Percentiles rank a stretch among this genome's conserved stretches.
phyloP scores from a whole-genome alignment of 2,113 vertebrate genomes.

The Periophthalmodon schlosseri region DNA sequence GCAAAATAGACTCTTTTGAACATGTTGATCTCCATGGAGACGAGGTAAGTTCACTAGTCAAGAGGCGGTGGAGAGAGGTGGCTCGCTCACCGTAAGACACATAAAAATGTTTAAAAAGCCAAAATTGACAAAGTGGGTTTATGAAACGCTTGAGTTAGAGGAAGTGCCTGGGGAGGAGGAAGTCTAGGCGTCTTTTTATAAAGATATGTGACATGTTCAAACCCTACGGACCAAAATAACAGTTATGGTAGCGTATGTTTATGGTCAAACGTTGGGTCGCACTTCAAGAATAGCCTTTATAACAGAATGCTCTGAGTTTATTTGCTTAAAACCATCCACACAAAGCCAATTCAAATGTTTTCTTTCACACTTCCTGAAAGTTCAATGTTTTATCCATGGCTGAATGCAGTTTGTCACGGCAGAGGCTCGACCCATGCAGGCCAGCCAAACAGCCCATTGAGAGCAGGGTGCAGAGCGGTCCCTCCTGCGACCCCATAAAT shows the following conservation, averaged over 20 bases:
- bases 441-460: conserved; percentile 64
- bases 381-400: conserved; percentile 28
- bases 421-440: conserved; percentile 45
- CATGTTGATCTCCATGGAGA: too few relatives aligned
- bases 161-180: background rate
- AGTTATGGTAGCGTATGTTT: background rate
- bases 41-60: too few relatives aligned
- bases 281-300: background rate
- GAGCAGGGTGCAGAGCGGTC: conserved; percentile 35
- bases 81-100: too few relatives aligned
- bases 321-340: background rate
- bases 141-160: background rate
- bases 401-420: conserved; percentile 51
- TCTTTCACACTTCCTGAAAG: conserved; percentile 41
- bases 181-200: background rate
- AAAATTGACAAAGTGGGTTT: too few relatives aligned
- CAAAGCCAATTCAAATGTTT: background rate
- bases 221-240: background rate
- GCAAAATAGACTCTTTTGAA: too few relatives aligned
- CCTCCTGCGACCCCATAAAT: conserved; percentile 57
- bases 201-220: background rate
- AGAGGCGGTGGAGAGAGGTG: too few relatives aligned
- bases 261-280: background rate
- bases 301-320: background rate
- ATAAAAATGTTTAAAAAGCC: too few relatives aligned